Evolutionary conservation across 1,140 invertebrate species (phyloP).

Genomic region (Calliphora vicina): DNA sequence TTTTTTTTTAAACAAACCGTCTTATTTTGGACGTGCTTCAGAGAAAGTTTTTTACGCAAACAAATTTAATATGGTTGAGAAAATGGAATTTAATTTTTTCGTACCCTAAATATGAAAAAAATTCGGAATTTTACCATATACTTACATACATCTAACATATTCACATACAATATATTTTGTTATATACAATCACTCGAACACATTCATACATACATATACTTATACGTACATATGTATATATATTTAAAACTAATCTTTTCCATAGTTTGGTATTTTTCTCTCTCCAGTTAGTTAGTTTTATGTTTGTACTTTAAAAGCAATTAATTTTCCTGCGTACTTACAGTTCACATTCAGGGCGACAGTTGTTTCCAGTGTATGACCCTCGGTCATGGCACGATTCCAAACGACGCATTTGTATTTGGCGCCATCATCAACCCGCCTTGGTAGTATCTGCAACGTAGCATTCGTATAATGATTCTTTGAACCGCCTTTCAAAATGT

Average conservation of each 20-base stretch:
- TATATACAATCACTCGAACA: no score
- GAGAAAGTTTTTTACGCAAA: no score
- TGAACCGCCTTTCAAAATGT: slow-evolving; percentile 72
- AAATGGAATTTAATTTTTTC: no score
- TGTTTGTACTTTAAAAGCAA: slow-evolving; percentile 31
- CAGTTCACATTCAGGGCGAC: slow-evolving; percentile 88
- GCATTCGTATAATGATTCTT: slow-evolving; percentile 76
- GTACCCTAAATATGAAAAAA: no score
- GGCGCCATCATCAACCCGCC: slow-evolving; percentile 83
- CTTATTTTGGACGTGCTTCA: no score
- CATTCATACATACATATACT: no score
- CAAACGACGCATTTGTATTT: slow-evolving; percentile 84
- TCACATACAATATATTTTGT: no score
- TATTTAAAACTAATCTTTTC: background rate
- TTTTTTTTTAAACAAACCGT: no score
- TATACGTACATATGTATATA: no score
- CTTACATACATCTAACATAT: no score
- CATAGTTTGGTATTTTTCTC: background rate
- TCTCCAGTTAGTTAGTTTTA: background rate
- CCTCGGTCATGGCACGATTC: slow-evolving; percentile 85
- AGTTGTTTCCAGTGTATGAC: slow-evolving; percentile 79
- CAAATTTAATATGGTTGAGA: no score
- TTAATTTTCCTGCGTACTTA: slow-evolving; percentile 68
- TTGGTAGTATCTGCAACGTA: slow-evolving; percentile 78
- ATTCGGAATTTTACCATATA: no score